phyloP scores from a whole-genome alignment of 2,113 vertebrate species.

The Chinchilla lanigera region DNA sequence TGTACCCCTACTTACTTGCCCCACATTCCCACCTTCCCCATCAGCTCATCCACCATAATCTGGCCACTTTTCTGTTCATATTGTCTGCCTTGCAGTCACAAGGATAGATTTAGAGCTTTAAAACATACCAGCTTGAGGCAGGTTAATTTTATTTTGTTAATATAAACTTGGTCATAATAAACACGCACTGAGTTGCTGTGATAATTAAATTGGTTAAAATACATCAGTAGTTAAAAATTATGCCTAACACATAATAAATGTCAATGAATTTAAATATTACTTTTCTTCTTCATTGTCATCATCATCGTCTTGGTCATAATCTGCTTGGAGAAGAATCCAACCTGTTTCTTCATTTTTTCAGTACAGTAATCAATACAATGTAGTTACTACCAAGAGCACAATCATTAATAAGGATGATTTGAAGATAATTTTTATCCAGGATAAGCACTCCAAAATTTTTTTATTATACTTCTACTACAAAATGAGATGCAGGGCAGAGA shows the following conservation, averaged over 20 bases:
- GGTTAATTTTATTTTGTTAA: not conserved
- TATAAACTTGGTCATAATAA: not conserved
- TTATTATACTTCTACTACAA: not conserved
- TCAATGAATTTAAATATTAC: not conserved
- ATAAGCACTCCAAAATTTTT: not conserved
- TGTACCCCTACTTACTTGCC: not conserved
- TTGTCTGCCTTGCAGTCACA: not conserved
- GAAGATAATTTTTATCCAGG: not conserved
- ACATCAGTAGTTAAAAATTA: not conserved
- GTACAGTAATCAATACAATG: not conserved
- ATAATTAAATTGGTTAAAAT: slow-evolving; percentile 32
- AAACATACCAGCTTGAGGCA: not conserved
- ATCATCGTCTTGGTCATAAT: not conserved
- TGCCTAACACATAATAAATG: not conserved
- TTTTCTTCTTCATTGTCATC: not conserved
- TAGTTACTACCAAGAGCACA: not conserved
- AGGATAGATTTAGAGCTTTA: not conserved
- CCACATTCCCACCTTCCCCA: rapidly evolving
- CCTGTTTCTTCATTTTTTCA: not conserved
- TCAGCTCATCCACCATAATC: not conserved
- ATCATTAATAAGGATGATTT: not conserved
- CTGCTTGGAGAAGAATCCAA: not conserved
- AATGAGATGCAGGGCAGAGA: not conserved
- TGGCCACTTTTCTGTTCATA: not conserved
- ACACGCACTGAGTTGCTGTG: not conserved